Conservation (phyloP, 1,140 invertebrate genomes). For the Sycophaga agraensis region DNA sequence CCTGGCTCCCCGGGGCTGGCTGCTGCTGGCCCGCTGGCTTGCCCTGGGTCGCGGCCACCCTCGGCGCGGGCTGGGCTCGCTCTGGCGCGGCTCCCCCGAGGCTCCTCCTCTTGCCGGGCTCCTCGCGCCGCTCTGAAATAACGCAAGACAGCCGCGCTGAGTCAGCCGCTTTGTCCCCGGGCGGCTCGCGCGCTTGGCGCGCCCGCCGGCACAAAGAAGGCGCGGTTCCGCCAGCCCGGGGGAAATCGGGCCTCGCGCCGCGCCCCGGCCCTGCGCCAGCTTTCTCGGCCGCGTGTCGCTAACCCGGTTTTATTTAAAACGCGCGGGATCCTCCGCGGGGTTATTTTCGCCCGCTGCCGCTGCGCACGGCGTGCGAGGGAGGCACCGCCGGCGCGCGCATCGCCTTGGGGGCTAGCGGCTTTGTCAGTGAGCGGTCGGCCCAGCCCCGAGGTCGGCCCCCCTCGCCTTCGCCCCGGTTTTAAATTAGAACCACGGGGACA, state of each 20-base stretch:
- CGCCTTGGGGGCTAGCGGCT: not conserved
- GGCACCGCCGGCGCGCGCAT: no score
- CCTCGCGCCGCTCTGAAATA: constrained; percentile 39
- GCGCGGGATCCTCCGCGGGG: constrained; percentile 44
- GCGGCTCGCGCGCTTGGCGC: no score
- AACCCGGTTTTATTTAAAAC: constrained; percentile 51
- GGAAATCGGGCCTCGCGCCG: no score
- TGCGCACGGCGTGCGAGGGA: constrained; percentile 32
- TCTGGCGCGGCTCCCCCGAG: constrained; percentile 13
- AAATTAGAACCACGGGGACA: constrained; percentile 2
- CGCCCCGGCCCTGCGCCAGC: no score
- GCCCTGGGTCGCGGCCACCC: constrained; percentile 25
- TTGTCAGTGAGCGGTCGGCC: no score
- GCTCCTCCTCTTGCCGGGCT: constrained; percentile 36
- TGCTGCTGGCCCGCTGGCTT: constrained; percentile 11
- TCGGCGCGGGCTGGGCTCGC: not conserved
- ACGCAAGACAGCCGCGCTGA: constrained; percentile 2
- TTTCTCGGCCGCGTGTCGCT: constrained; percentile 19
- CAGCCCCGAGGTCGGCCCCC: not conserved
- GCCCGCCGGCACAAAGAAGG: no score
- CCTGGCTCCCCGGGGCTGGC: no score
- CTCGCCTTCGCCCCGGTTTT: not conserved
- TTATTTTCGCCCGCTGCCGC: constrained; percentile 52
- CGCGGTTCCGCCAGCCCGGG: no score
- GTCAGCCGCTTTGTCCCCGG: no score